Base-by-base conservation (phyloP, 2,888 invertebrate genomes). In the Eudemis profundana region DNA sequence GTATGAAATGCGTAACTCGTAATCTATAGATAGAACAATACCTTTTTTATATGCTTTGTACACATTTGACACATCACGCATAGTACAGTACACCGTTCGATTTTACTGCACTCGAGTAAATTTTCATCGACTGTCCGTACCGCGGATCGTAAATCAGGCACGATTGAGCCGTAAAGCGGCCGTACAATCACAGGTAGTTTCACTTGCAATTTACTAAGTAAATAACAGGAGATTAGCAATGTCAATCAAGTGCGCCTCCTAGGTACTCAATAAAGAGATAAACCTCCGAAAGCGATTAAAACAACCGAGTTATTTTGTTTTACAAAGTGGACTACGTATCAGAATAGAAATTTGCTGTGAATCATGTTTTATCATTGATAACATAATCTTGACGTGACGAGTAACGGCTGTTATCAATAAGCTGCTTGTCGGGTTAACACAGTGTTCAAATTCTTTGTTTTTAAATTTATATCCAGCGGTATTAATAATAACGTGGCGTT, bases 141-240 rank as follows among this genome's bases (percentile, higher is more conserved):
- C 17, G 29, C 36, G 29, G 15, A 33, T 59, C 17, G 42, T 49
- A 59, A 49, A 59, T 40, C 27, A 27, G 57, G 56, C 73, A 75
- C 73, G 74, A 74, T 74, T 69, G 69, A 69, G 64, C 71, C 70
- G 67, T 70, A 69, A 71, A 69, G 72, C 69, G 67, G 53, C 42
- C 51, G 70, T 61, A 65, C 67, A 70, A 69, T 72, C 66, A 69
- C 49, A 53, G 33, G 61, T 54, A 68, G 67, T 72, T 73, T 72
- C 68, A 70, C 73, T 74, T 73, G 73, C 70, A 71, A 72, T 71
- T 70, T 70, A 66, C 67, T 68, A 60, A 73, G 68, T 69, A 56
- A 54, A 69, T 65, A 67, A 59, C 42, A 66, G 49, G 59, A 66
- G 63, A 68, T 71, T 69, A 69, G 42, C 54, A 49, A 67, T 64